phyloP scores from a whole-genome alignment of 2,888 invertebrate species.

The Phengaris alcon region DNA sequence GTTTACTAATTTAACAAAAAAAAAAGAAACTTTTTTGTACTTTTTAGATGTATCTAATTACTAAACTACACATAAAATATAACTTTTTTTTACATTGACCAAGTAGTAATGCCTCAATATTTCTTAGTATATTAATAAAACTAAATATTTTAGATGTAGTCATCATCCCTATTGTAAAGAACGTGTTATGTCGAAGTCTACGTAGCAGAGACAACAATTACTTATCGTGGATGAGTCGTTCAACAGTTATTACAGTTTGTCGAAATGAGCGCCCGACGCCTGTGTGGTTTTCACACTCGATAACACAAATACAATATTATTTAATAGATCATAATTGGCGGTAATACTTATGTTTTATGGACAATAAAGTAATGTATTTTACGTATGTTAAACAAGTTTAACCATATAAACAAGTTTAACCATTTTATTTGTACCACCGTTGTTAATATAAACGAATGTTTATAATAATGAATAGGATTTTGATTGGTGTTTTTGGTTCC shows the following conservation, averaged over 20 bases:
- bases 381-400: not conserved
- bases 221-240: not conserved
- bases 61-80: too few species aligned
- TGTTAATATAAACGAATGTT: not conserved
- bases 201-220: not conserved
- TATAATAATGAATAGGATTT: not conserved
- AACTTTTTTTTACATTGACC: too few species aligned
- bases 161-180: too few species aligned
- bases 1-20: too few species aligned
- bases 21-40: too few species aligned
- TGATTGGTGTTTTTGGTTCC: not conserved
- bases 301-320: conserved; percentile 13
- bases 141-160: too few species aligned
- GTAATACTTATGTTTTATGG: conserved; percentile 35
- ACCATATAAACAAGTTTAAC: not conserved
- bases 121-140: too few species aligned
- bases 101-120: too few species aligned
- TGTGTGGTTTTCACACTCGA: conserved; percentile 13
- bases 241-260: not conserved
- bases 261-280: not conserved
- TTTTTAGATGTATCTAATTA: too few species aligned
- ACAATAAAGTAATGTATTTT: conserved; percentile 16
- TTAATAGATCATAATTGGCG: conserved; percentile 31
- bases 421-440: not conserved
- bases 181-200: not conserved